Conservation (phyloP, 30 jellyfish, hydroid and myxozoan genomes). For the Aurelia sp. region DNA sequence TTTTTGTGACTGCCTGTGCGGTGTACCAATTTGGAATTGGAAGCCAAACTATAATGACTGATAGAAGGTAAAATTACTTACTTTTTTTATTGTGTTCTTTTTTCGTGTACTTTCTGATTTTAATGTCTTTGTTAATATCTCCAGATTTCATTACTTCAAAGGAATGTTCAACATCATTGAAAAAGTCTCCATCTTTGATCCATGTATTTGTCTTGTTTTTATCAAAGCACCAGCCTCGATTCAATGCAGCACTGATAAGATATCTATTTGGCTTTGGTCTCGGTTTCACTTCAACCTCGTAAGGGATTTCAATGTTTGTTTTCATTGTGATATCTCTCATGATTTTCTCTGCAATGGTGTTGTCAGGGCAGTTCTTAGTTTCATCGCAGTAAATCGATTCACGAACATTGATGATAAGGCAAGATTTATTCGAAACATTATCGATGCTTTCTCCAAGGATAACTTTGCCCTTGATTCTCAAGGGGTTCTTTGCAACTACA, state of each 20-base stretch:
- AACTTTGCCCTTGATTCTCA: constrained; percentile 1
- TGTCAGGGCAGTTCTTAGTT: constrained; percentile 44
- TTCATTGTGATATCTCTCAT: constrained; percentile 14
- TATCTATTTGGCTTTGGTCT: constrained; percentile 43
- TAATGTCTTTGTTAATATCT: constrained; percentile 18
- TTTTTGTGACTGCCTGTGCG: too few species aligned
- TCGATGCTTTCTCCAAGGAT: constrained; percentile 11
- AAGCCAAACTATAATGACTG: too few species aligned
- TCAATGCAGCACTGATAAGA: constrained; percentile 34
- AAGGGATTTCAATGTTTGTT: constrained; percentile 5
- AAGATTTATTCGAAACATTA: constrained; percentile 17
- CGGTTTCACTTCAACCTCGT: constrained; percentile 41
- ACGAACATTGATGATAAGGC: constrained; percentile 30
- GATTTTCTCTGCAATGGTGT: constrained; percentile 18
- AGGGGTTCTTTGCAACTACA: too few species aligned
- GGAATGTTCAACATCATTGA: constrained; percentile 26
- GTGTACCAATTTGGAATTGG: too few species aligned
- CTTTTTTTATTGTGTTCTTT: background rate
- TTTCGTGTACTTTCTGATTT: constrained; percentile 8
- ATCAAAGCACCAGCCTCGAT: constrained; percentile 49
- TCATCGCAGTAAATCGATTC: constrained; percentile 39
- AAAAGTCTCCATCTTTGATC: constrained; percentile 40
- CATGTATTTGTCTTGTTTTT: constrained; percentile 2
- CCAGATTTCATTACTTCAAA: constrained; percentile 22
- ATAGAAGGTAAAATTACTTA: background rate